Percentiles rank a stretch among this genome's conserved stretches.
phyloP scores from a whole-genome alignment of 2,888 invertebrate genomes.

The Lithodes maja region DNA sequence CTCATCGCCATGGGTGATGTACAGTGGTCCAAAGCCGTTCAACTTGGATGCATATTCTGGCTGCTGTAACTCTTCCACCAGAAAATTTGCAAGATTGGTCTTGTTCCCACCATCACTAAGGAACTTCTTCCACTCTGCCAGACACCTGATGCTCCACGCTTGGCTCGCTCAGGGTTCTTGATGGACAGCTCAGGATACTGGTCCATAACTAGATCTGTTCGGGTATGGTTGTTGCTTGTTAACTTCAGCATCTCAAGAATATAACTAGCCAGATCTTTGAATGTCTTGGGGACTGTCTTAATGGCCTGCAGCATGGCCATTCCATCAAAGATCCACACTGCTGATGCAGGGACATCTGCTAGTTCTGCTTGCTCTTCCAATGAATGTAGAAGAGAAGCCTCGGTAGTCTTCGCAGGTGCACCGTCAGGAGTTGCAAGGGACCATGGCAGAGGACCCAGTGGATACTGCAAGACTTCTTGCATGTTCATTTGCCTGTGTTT shows the following conservation, averaged over 20 bases:
- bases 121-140: background rate
- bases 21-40: no score
- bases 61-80: no score
- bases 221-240: background rate
- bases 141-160: no score
- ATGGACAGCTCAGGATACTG: background rate
- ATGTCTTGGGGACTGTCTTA: background rate
- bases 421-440: background rate
- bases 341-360: background rate
- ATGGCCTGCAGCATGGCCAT: background rate
- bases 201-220: background rate
- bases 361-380: background rate
- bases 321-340: background rate
- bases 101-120: background rate
- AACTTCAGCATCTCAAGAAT: background rate
- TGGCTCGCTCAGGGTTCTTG: background rate
- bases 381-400: background rate
- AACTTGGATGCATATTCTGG: no score
- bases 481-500: background rate
- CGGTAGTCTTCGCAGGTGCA: background rate
- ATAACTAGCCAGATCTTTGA: background rate
- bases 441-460: background rate
- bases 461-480: background rate
- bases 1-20: no score
- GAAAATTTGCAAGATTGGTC: no score